A percentile compares a stretch with the other conserved stretches of the same genome.
Evolutionary conservation across 2,113 vertebrate genomes (phyloP).

Genomic region (Myrmecophaga tridactyla): DNA sequence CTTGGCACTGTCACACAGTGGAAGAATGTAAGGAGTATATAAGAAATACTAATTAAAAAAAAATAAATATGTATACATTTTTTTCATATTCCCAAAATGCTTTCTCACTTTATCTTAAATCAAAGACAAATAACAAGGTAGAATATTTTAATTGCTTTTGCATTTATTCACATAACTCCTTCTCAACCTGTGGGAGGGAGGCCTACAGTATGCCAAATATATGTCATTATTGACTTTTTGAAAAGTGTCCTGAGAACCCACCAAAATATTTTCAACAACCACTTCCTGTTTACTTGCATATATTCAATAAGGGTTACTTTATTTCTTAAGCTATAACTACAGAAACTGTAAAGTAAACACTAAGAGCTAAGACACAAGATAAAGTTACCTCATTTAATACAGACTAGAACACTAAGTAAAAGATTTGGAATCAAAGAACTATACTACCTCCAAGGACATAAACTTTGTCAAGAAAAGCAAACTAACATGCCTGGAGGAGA

Average conservation of each 20-base stretch:
- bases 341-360: constrained; percentile 60
- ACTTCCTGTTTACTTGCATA: constrained; percentile 61
- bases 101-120: neutral
- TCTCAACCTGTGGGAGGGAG: constrained; percentile 32
- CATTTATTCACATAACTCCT: neutral
- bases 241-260: constrained; percentile 70
- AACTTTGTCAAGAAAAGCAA: neutral
- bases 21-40: neutral
- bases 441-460: neutral
- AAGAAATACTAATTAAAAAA: neutral
- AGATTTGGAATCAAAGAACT: neutral
- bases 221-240: constrained; percentile 77
- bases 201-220: constrained; percentile 62
- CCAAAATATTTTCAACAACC: constrained; percentile 72
- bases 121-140: neutral
- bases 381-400: constrained; percentile 14
- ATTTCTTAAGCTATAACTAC: constrained; percentile 64
- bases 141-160: neutral
- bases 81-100: neutral
- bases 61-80: neutral
- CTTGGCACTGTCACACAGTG: neutral
- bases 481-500: rapidly evolving
- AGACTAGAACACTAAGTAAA: neutral
- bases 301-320: constrained; percentile 40
- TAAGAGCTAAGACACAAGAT: constrained; percentile 48